A percentile compares a stretch with the other conserved stretches of the same genome.
phyloP scores from a whole-genome alignment of 2,888 invertebrate species.

The Cyclophora albipunctata region DNA sequence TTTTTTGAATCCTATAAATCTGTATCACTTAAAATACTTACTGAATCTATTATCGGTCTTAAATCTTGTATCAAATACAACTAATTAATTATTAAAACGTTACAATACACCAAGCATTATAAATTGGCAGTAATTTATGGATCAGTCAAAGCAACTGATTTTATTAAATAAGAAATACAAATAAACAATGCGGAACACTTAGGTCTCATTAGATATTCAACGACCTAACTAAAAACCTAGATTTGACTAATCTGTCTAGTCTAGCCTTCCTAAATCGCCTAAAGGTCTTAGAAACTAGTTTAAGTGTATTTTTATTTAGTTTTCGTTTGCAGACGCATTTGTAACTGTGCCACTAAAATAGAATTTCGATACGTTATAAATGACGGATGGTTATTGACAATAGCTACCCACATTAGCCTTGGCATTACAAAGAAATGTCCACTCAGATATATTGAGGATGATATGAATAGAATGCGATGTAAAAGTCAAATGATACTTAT shows the following conservation, averaged over 20 bases:
- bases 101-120: no score
- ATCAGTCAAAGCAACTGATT: no score
- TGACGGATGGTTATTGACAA: conserved; percentile 57
- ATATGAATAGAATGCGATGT: conserved; percentile 30
- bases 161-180: no score
- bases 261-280: conserved; percentile 1
- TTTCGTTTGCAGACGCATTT: conserved; percentile 21
- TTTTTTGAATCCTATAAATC: no score
- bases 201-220: neutral
- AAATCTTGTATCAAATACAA: no score
- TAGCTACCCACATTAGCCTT: conserved; percentile 65
- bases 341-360: conserved; percentile 38
- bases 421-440: conserved; percentile 62
- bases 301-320: conserved; percentile 5
- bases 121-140: no score
- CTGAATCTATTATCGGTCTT: no score
- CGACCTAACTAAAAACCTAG: no score
- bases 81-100: no score
- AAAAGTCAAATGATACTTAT: no score
- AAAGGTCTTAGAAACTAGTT: conserved; percentile 14
- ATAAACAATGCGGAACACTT: no score
- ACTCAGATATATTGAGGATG: conserved; percentile 62
- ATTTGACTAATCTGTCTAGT: conserved; percentile 4
- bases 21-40: no score
- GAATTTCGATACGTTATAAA: conserved; percentile 38